Evolutionary conservation across 2,888 invertebrate genomes (phyloP), one percentile per base, ranked within the genome.

Genomic region (Chouioia cunea): DNA sequence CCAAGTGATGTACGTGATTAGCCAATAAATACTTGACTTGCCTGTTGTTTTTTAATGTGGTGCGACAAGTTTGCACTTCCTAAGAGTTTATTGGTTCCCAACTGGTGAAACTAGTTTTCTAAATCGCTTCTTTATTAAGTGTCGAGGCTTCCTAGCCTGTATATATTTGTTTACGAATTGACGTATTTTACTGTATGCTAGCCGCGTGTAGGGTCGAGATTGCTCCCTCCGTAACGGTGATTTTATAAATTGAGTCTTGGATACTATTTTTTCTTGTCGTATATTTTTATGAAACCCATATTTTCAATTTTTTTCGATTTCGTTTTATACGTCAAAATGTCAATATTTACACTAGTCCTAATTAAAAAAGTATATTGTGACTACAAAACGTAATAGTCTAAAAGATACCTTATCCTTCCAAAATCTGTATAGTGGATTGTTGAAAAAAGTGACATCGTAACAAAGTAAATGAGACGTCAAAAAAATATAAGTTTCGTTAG

Each of bases 81-180:
- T 75, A 76, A 76, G 80, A 81, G n/a, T n/a, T n/a, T n/a, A n/a
- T n/a, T n/a, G 76, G 65, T 76, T 76, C 71, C 56, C 23, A 65
- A 46, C 74, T 77, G 16, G 16, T 69, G 76, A 79, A 76, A 82
- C 83, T 78, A 80, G 82, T 83, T 83, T 78, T 75, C 67, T 73
- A 75, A 76, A 77, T 80, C 67, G 77, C 76, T 79, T 81, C 81
- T 81, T 83, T 79, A 81, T 80, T 74, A 79, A 81, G 79, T 82
- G 81, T 79, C 78, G 78, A 76, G 82, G 79, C 81, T 82, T 74
- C 76, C 78, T 79, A 80, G 78, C 76, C n/a, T 47, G n/a, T 44
- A 22, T 77, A 59, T 78, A 80, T 82, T 82, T 81, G 82, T 82
- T 81, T 82, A 81, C 80, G 83, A 82, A 83, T 82, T 80, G 79